phyloP scores from a whole-genome alignment of 2,113 vertebrate species.

The Rattus norvegicus region GRCr8 NC_086032.1:40084001-40084500 shows the following conservation, averaged over 20 bases:
- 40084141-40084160: background rate
- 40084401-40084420: constrained; percentile 54
- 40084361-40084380: constrained; percentile 12
- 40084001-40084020: background rate
- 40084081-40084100: background rate
- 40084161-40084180: background rate
- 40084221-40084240: constrained; percentile 33
- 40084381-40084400: background rate
- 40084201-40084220: background rate
- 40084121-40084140: background rate
- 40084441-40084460: constrained; percentile 17
- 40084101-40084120: constrained; percentile 8
- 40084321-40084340: background rate
- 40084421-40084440: constrained; percentile 34
- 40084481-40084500: constrained; percentile 24
- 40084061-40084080: constrained; percentile 20
- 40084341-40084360: constrained; percentile 21
- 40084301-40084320: background rate
- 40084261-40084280: constrained; percentile 21
- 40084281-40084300: background rate
- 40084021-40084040: background rate
- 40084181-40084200: background rate
- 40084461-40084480: constrained; percentile 39
- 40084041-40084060: background rate
- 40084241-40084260: constrained; percentile 37